These are phyloP conservation scores for Thaumetopoea pityocampa DNA, from an alignment of 1,140 invertebrate species.

Conservation along the genomic window DNA sequence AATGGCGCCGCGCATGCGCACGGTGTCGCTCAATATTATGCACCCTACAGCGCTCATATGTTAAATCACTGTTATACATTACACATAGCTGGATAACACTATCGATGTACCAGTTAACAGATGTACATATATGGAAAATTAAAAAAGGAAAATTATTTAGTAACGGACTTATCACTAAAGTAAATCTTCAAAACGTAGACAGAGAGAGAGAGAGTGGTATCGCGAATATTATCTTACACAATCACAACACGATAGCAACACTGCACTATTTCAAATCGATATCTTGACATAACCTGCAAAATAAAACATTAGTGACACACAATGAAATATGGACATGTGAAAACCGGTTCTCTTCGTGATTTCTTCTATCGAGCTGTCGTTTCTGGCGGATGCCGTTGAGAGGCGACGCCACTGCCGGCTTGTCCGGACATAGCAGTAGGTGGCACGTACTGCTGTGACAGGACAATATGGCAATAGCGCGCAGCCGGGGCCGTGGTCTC, in stretches of 20 bases:
- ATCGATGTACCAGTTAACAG: slow-evolving; percentile 1
- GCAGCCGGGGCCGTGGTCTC: slow-evolving; percentile 50
- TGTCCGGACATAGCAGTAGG: slow-evolving; percentile 93
- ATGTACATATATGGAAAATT: too few relatives aligned
- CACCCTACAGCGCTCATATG: slow-evolving; percentile 42
- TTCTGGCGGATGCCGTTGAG: slow-evolving; percentile 26
- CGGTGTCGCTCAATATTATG: slow-evolving; percentile 59
- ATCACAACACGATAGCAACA: slow-evolving; percentile 4
- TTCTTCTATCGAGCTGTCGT: too few relatives aligned
- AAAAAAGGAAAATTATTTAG: too few relatives aligned
- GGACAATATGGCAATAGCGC: slow-evolving; percentile 89
- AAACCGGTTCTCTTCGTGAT: slow-evolving; percentile 1
- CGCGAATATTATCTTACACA: slow-evolving; percentile 1
- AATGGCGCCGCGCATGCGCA: slow-evolving; percentile 61
- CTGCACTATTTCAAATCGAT: background rate
- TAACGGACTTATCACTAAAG: too few relatives aligned
- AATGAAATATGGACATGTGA: slow-evolving; percentile 3
- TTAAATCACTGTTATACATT: slow-evolving; percentile 8
- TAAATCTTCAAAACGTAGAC: too few relatives aligned
- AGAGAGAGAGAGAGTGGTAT: background rate
- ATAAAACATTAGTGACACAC: slow-evolving; percentile 16
- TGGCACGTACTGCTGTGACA: slow-evolving; percentile 93
- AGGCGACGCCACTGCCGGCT: slow-evolving; percentile 78
- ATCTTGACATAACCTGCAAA: slow-evolving; percentile 14
- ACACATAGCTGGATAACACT: too few relatives aligned